phyloP scores from a whole-genome alignment of 2,113 vertebrate genomes.

The Lasiurus borealis region DNA sequence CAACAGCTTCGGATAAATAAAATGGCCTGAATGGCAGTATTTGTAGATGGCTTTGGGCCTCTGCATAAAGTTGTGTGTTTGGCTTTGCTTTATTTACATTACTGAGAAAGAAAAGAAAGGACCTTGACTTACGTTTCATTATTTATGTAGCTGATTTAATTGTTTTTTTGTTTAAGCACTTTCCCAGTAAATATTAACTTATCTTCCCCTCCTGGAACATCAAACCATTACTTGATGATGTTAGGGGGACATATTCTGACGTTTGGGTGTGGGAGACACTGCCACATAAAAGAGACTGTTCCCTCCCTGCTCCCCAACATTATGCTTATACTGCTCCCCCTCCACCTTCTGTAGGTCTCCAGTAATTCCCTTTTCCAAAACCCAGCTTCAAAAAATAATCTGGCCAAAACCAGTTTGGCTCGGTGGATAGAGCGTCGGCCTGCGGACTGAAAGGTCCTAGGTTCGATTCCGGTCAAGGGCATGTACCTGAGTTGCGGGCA shows the following conservation, averaged over 20 bases:
- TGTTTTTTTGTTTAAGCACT: constrained; percentile 5
- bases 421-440: too few species aligned
- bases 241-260: background rate
- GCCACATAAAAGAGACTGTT: background rate
- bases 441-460: too few species aligned
- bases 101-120: background rate
- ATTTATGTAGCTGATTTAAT: background rate
- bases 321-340: too few species aligned
- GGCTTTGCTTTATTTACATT: background rate
- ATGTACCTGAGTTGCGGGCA: too few species aligned
- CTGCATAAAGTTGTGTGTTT: background rate
- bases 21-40: background rate
- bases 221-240: background rate
- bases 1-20: background rate
- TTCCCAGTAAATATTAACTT: background rate
- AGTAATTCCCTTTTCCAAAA: background rate
- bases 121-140: background rate
- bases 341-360: background rate
- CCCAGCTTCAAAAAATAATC: background rate
- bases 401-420: too few species aligned
- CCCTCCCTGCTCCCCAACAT: background rate
- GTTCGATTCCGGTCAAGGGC: too few species aligned
- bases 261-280: background rate
- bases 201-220: background rate
- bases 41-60: background rate